Conservation (phyloP, 2,797 vertebrate species). For the Crenuchus spilurus region DNA sequence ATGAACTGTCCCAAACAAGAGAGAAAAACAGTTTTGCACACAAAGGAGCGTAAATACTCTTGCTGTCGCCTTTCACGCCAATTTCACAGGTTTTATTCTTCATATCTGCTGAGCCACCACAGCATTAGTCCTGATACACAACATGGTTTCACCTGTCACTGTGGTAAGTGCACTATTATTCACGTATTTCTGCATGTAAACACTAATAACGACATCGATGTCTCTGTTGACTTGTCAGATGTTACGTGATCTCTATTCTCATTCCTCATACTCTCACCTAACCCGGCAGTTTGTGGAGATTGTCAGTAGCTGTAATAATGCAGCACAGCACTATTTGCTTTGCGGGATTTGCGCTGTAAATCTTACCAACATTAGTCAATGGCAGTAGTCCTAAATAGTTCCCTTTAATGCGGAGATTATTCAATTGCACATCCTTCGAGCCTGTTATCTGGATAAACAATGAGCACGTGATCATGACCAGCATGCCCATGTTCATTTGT, state of each 20-base stretch:
- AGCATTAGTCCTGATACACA: constrained; percentile 45
- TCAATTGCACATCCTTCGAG: not conserved
- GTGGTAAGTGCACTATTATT: constrained; percentile 72
- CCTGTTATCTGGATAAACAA: constrained; percentile 46
- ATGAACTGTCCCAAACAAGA: constrained; percentile 67
- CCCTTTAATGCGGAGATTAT: not conserved
- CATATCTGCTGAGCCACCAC: not conserved
- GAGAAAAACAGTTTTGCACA: constrained; percentile 79
- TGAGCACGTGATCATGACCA: constrained; percentile 57
- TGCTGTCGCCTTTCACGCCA: not conserved
- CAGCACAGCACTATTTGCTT: not conserved
- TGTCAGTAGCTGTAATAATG: not conserved
- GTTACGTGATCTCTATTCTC: not conserved
- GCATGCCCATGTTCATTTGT: constrained; percentile 53
- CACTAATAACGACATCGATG: too few relatives aligned
- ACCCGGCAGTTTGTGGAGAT: not conserved
- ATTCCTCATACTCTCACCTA: not conserved
- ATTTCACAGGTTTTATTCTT: not conserved
- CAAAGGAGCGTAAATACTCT: constrained; percentile 51
- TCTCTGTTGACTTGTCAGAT: too few relatives aligned
- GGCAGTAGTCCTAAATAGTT: not conserved
- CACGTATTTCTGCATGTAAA: not conserved
- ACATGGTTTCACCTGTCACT: constrained; percentile 82
- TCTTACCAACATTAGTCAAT: not conserved
- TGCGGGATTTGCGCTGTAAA: not conserved